phyloP scores from a whole-genome alignment of 2,888 invertebrate genomes.

The Arrhopalites spinosus region DNA sequence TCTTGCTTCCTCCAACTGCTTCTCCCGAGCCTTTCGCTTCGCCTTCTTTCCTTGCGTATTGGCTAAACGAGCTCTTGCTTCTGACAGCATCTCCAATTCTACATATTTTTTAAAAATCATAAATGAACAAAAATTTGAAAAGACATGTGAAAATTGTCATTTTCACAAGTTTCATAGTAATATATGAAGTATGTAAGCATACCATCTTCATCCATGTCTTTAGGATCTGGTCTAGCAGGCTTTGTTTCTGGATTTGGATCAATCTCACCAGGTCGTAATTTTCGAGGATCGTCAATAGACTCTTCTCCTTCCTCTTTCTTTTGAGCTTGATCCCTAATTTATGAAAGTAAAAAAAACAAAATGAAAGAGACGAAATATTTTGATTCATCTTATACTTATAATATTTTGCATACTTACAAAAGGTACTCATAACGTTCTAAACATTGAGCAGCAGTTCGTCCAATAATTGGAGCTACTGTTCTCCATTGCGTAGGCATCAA shows the following conservation, averaged over 20 bases:
- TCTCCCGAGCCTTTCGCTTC: constrained; percentile 93
- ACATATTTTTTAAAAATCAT: constrained; percentile 45
- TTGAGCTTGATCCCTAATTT: constrained; percentile 88
- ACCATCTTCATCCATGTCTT: constrained; percentile 99
- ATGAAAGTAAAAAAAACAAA: constrained; percentile 22
- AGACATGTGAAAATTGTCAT: not conserved
- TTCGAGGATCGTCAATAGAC: constrained; percentile 90
- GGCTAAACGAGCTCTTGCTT: constrained; percentile 95
- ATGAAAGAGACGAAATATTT: not conserved
- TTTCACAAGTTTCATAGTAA: too few species aligned
- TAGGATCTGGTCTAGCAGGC: constrained; percentile 97
- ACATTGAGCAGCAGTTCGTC: constrained; percentile 97
- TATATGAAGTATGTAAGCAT: constrained; percentile 50
- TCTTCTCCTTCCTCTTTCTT: constrained; percentile 95
- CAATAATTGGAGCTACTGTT: constrained; percentile 98
- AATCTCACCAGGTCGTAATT: constrained; percentile 97
- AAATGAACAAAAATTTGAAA: not conserved
- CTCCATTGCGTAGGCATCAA: constrained; percentile 99
- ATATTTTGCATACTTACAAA: constrained; percentile 71
- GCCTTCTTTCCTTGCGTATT: constrained; percentile 98
- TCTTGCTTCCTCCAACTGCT: constrained; percentile 96
- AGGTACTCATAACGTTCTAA: constrained; percentile 96
- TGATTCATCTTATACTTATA: constrained; percentile 13
- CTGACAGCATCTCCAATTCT: constrained; percentile 99
- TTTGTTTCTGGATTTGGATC: constrained; percentile 99